Base-by-base conservation (phyloP, 2,888 invertebrate genomes). In the Yponomeuta cagnagella region DNA sequence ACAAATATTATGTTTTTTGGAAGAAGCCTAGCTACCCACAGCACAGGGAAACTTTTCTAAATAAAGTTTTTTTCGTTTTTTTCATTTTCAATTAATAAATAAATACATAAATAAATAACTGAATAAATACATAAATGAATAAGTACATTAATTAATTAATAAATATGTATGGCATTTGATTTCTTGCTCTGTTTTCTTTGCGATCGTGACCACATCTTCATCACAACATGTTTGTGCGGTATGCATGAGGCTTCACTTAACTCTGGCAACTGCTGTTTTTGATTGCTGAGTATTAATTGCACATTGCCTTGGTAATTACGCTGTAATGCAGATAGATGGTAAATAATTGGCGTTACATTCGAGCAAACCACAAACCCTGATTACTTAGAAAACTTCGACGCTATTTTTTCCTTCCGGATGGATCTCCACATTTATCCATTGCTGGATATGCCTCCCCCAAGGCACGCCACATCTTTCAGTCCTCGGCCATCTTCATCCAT, bases 171-270 rank as follows among this genome's bases (percentile, higher is more conserved):
- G 31, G 0, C 5, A 64, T 10, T 1, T 9, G 30, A 30, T 64
- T n/a, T 64, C 15, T 6, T 64, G 23, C 63, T 64, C 63, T 64
- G 23, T 64, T 30, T 68, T 48, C 48, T 48, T 37, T 48, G 37
- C 48, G 15, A n/a, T 37, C 68, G 68, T 68, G 68, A 68, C 68
- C 48, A 23, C 37, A 37, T 67, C 43, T 67, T 43, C 12, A 37
- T n/a, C 43, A 65, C 65, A 58, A 58, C 52, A 58, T 58, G 52
- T 58, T 58, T 58, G 52, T 58, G 52, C 52, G 52, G 52, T 58
- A 58, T 58, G 52, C 52, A 58, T 58, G 52, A 58, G 12, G 52
- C 52, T 58, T 58, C 52, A 58, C 15, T 58, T 15, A 15, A 58
- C 15, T 43, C 52, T 58, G 52, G 52, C 12, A 12, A 12, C 12